These are phyloP conservation scores for Calidris pugnax DNA, from an alignment of 2,113 vertebrate genomes.

Conservation along the genomic window DNA sequence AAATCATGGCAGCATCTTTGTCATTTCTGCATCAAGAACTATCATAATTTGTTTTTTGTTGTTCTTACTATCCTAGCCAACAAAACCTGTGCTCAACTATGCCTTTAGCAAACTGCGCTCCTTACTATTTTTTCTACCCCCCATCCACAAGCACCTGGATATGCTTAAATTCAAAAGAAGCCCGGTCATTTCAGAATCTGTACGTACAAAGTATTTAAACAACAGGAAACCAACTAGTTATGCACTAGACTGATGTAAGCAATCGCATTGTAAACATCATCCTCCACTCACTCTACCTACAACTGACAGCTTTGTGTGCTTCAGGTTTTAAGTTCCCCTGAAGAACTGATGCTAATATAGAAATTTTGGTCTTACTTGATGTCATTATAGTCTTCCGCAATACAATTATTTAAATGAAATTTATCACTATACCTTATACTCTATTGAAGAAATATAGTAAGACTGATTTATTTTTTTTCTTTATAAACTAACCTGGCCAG, in stretches of 20 bases:
- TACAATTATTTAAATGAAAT: not conserved
- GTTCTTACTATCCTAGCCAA: not conserved
- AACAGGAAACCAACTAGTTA: not conserved
- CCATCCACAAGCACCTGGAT: not conserved
- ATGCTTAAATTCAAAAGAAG: not conserved
- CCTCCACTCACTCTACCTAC: not conserved
- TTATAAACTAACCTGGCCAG: constrained; percentile 85
- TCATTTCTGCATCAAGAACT: not conserved
- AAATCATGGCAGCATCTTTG: not conserved
- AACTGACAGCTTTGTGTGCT: not conserved
- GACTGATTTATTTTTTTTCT: not conserved
- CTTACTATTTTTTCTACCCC: not conserved
- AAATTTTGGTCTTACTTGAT: not conserved
- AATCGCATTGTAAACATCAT: not conserved
- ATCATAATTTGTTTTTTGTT: not conserved
- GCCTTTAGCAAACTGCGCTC: not conserved
- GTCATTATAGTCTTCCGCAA: not conserved
- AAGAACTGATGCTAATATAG: not conserved
- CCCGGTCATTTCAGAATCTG: not conserved
- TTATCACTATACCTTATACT: not conserved
- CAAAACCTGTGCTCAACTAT: not conserved
- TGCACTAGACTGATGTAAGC: not conserved
- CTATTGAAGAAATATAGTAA: not conserved
- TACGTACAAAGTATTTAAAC: not conserved
- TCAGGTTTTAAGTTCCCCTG: not conserved